A percentile compares a stretch with the other conserved stretches of the same genome.
Conservation (phyloP, 64 coral and sea anemone species). For the Pachyseris speciosa region DNA sequence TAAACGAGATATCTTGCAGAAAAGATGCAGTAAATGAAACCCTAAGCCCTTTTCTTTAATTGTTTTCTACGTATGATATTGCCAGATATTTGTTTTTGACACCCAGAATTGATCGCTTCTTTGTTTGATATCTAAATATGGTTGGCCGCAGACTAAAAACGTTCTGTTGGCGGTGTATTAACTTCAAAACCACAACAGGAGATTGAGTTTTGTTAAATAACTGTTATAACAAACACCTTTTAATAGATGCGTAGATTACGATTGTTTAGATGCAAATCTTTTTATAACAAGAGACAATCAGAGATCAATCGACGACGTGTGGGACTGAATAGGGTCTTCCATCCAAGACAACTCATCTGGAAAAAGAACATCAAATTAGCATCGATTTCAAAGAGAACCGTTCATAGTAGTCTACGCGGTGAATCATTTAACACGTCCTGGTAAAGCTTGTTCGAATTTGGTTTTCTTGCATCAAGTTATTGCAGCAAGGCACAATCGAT, state of each 20-base stretch:
- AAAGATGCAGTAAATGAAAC: too few relatives aligned
- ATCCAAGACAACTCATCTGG: background rate
- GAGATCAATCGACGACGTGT: background rate
- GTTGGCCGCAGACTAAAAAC: background rate
- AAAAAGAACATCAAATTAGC: too few relatives aligned
- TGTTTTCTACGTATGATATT: too few relatives aligned
- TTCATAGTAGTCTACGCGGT: too few relatives aligned
- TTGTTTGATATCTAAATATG: background rate
- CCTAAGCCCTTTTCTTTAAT: too few relatives aligned
- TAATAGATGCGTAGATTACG: background rate
- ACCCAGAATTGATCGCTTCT: background rate
- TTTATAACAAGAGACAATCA: background rate
- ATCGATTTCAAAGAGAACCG: too few relatives aligned
- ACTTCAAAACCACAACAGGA: background rate
- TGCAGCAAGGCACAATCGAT: too few relatives aligned
- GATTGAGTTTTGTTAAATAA: background rate
- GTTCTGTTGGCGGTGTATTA: background rate
- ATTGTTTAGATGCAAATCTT: slow-evolving; percentile 28
- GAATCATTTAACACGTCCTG: too few relatives aligned
- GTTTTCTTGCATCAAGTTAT: too few relatives aligned
- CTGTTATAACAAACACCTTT: background rate
- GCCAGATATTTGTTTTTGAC: too few relatives aligned
- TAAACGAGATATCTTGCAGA: too few relatives aligned
- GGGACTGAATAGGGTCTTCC: background rate
- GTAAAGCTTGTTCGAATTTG: too few relatives aligned